Base-by-base conservation (phyloP, 2,797 vertebrate genomes). In the Oryzias dopingdopingensis region DNA sequence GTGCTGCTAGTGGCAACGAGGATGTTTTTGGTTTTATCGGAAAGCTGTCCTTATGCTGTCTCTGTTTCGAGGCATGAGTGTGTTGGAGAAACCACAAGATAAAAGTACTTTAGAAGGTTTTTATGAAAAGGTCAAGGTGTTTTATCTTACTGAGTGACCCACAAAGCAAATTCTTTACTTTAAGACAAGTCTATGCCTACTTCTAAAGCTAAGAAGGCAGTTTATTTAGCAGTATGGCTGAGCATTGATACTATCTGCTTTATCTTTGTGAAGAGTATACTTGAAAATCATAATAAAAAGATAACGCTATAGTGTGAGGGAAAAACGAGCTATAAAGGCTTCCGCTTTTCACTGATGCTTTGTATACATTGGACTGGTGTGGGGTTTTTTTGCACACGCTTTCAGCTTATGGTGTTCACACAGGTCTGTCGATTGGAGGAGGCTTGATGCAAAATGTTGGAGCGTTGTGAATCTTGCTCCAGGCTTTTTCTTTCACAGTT, bases 81-180 rank as follows among this genome's bases (percentile, higher is more conserved):
- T 75, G 64, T 65, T 6, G 37, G 29, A 44, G 60, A 45, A 52
- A 48, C 57, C 79, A 84, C 74, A 84, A 89, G 72, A 22, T 55
- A 80, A 87, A 76, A 80, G 43, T 29, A 26, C 76, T 84, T 83
- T 78, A 82, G 73, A 84, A 70, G 71, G 64, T 50, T 49, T 44
- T 1, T 0, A 14, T 67, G 74, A 85, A 77, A 47, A 65, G 66
- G 56, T 71, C 69, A n/a, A 63, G 64, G 58, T 49, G 72, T 75
- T 68, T 69, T 55, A 26, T 15, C 65, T 77, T 77, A 71, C 81
- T 75, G 74, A 64, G 61, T 71, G 80, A 82, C 82, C 74, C n/a
- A 18, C 67, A 54, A 81, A 77, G 85, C 77, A 81, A 84, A 83
- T 81, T 73, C 62, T 50, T 23, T 65, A 1, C 51, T 16, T 59